These are phyloP conservation scores for Mystacornis crossleyi DNA, from an alignment of 2,113 vertebrate species.

Conservation along the genomic window DNA sequence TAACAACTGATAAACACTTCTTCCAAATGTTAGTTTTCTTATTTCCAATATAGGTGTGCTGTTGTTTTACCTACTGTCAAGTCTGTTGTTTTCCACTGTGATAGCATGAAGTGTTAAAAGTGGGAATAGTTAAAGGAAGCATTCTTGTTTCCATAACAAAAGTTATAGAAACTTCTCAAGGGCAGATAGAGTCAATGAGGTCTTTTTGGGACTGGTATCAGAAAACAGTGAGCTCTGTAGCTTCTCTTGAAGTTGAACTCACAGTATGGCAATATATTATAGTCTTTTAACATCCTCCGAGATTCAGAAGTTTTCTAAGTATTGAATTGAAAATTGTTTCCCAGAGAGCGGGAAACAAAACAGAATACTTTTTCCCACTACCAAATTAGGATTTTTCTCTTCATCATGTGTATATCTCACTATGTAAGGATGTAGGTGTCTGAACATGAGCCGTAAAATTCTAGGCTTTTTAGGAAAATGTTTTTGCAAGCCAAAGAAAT, in stretches of 20 bases:
- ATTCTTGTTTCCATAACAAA: neutral
- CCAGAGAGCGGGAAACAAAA: neutral
- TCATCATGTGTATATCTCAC: neutral
- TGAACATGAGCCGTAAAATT: neutral
- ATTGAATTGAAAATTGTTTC: neutral
- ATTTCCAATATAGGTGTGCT: constrained; percentile 9
- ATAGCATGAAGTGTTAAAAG: neutral
- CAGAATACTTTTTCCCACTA: neutral
- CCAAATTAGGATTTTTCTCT: neutral
- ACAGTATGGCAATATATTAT: neutral
- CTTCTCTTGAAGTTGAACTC: neutral
- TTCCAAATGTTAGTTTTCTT: constrained; percentile 29
- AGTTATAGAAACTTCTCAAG: neutral
- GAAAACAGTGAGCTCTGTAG: neutral
- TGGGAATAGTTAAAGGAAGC: neutral
- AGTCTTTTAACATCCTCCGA: neutral
- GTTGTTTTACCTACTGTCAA: neutral
- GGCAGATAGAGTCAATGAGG: neutral
- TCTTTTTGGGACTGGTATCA: neutral
- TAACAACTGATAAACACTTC: neutral
- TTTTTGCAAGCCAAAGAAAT: neutral
- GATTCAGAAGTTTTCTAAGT: neutral
- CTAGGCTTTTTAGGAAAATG: neutral
- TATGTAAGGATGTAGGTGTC: neutral
- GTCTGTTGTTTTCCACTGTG: constrained; percentile 2